Evolutionary conservation across 2,113 vertebrate species (phyloP), one percentile per base, ranked within the genome.

Genomic region (Cygnus atratus): DNA sequence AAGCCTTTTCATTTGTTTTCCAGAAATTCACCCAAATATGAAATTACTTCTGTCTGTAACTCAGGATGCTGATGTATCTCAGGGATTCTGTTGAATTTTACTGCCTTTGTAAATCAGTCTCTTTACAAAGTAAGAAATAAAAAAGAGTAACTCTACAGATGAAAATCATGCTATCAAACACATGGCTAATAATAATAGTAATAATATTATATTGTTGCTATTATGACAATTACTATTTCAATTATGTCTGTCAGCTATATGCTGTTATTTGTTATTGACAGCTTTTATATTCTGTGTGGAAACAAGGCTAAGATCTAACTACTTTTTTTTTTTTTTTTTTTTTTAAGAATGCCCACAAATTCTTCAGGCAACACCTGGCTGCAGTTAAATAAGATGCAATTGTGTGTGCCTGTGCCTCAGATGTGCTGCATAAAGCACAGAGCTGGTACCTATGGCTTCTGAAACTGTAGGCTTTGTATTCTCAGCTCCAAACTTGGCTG

Each of bases 141-240:
- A 48, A 46, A 48, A 48, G 44, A 46, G 44, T 48, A 92, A 61
- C 11, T 48, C 17, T 35, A 26, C 4, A 18, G 67, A 74, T 73
- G 63, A 74, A 37, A 84, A 86, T 21, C 3, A 59, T 17, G 31
- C n/a, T 58, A 79, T 50, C 55, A 93, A 52, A 74, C 29, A 75
- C 52, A 39, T 25, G 84, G 11, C 17, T 89, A 96, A 87, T 63
- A 89, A 50, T 65, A 83, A 68, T 58, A 61, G 66, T 44, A 92
- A 48, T 88, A 93, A 86, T 55, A 93, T 63, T 66, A 83, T 85
- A 86, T 67, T 93, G 44, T 66, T 90, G 75, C 68, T 92, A 62
- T 93, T 88, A 86, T 28, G 75, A 50, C 77, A 95, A 96, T 93
- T 86, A 50, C 50, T 77, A 67, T 86, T 90, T 93, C 83, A 92